phyloP scores from a whole-genome alignment of 1,140 invertebrate genomes.

The Bombus superbus region DNA sequence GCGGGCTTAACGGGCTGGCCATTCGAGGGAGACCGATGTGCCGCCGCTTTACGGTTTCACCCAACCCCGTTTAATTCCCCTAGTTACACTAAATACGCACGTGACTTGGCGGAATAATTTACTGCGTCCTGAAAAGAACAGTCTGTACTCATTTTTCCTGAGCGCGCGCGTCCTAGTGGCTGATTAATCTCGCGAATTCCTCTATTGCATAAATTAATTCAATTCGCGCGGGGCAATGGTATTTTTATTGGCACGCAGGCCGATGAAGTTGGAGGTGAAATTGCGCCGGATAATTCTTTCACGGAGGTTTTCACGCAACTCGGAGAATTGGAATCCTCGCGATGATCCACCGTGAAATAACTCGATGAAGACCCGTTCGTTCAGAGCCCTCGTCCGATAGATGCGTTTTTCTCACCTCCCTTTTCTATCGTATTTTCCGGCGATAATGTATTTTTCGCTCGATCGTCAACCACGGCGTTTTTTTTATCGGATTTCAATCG shows the following conservation, averaged over 20 bases:
- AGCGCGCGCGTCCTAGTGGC: no score
- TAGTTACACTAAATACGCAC: conserved; percentile 59
- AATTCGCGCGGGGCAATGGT: neutral
- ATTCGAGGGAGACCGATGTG: conserved; percentile 23
- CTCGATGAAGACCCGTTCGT: neutral
- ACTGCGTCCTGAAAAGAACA: conserved; percentile 41
- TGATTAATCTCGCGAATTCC: neutral
- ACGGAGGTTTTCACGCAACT: no score
- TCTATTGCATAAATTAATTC: conserved; percentile 8
- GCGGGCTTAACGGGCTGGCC: conserved; percentile 1
- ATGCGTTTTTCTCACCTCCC: neutral
- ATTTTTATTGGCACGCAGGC: no score
- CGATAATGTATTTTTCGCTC: no score
- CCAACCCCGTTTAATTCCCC: conserved; percentile 18
- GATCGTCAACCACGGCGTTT: neutral
- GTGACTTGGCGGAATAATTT: conserved; percentile 34
- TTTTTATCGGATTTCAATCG: neutral
- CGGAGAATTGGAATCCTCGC: neutral
- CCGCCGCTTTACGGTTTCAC: neutral
- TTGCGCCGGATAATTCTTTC: neutral
- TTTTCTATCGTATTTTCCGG: neutral
- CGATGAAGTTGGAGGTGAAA: neutral
- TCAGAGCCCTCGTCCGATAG: neutral
- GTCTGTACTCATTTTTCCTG: conserved; percentile 20
- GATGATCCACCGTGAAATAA: neutral